Evolutionary conservation across 2,113 vertebrate genomes (phyloP).

Genomic region (Typhlomys cinereus): DNA sequence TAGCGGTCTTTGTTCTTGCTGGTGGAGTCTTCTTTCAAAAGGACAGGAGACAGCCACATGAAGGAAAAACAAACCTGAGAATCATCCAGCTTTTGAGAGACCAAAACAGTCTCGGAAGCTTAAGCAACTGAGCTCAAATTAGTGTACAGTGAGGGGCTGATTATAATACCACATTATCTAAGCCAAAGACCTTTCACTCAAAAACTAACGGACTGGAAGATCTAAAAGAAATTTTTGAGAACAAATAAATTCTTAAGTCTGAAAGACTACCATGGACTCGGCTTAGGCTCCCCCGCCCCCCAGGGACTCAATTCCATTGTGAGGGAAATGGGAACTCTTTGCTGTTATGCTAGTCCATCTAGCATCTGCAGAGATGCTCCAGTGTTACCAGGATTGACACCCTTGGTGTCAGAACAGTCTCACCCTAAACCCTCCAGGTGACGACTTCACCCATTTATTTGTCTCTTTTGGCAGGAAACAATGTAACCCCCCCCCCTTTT

Average conservation of each 20-base stretch:
- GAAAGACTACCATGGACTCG: neutral
- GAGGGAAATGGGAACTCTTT: neutral
- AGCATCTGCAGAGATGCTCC: neutral
- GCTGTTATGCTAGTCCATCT: neutral
- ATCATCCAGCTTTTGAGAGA: slow-evolving; percentile 25
- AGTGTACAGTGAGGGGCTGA: slow-evolving; percentile 26
- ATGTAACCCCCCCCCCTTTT: neutral
- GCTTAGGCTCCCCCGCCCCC: neutral
- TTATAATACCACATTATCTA: slow-evolving; percentile 61
- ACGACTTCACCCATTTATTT: neutral
- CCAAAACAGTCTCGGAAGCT: neutral
- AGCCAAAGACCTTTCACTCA: slow-evolving; percentile 70
- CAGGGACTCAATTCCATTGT: slow-evolving; percentile 30
- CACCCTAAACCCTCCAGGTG: neutral
- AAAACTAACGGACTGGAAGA: slow-evolving; percentile 53
- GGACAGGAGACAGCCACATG: neutral
- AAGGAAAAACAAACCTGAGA: neutral
- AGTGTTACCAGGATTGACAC: neutral
- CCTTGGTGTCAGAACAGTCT: neutral
- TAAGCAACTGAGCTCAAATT: neutral
- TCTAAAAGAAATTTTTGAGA: slow-evolving; percentile 48
- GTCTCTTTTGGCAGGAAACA: neutral
- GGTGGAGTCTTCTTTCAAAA: neutral
- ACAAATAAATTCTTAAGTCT: neutral
- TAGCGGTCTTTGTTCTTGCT: slow-evolving; percentile 29